A percentile compares a stretch with the other conserved stretches of the same genome.
phyloP scores from a whole-genome alignment of 1,140 invertebrate species.

The Diorhabda elongata region DNA sequence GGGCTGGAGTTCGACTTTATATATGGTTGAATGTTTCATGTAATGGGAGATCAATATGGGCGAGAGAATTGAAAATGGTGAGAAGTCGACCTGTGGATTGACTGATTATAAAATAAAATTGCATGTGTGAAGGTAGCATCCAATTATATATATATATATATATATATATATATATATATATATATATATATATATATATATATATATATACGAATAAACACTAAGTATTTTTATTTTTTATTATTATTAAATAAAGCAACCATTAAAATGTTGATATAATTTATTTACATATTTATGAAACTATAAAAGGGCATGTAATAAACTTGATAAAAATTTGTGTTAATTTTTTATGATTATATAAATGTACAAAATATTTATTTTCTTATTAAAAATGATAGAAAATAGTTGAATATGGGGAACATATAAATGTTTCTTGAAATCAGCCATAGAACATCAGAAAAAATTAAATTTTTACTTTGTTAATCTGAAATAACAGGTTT shows the following conservation, averaged over 20 bases:
- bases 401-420: neutral
- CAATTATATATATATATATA: too few species aligned
- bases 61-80: too few species aligned
- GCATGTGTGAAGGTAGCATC: too few species aligned
- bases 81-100: too few species aligned
- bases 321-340: constrained; percentile 15
- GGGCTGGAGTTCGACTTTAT: too few species aligned
- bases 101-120: too few species aligned
- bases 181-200: constrained; percentile 3
- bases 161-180: neutral
- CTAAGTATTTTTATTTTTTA: neutral
- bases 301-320: constrained; percentile 20
- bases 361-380: constrained; percentile 20
- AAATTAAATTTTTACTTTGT: neutral
- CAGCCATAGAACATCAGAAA: neutral
- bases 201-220: neutral
- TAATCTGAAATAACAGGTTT: neutral
- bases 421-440: neutral
- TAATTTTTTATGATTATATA: constrained; percentile 16
- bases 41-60: too few species aligned
- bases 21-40: too few species aligned
- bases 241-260: neutral
- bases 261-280: constrained; percentile 14
- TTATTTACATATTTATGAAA: constrained; percentile 22
- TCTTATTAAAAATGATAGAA: neutral